Evolutionary conservation across 2,888 invertebrate genomes (phyloP), one percentile per base, ranked within the genome.

Genomic region (Athalia circularis): DNA sequence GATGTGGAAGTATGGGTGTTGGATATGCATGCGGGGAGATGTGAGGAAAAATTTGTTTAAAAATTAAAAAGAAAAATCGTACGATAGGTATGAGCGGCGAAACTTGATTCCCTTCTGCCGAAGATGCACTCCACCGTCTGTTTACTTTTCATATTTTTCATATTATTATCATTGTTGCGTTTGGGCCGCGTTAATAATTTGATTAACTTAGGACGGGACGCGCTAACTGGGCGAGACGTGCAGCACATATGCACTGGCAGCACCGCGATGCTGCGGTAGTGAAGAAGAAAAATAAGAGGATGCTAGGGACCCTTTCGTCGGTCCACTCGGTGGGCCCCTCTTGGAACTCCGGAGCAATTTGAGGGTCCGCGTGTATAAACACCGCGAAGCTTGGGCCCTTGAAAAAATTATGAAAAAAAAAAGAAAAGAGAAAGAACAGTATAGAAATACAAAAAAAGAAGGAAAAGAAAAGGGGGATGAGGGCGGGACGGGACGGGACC

Each of bases 301-400:
- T 47, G 43, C 62, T 47, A 64, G 75, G 62, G 75, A 64, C 61
- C 75, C 75, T 64, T 75, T 74, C 54, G 9, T 59, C 9, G 50
- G 29, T n/a, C 78, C 57, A 48, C 62, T 64, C 54, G 50, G 54
- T 11, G 15, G 13, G 54, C 45, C 29, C 54, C 62, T 70, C 52
- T 72, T 76, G 52, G 47, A 54, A 47, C 72, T 70, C n/a, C 75
- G 82, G 82, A 84, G 83, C 83, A 82, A 86, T 86, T 86, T 84
- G 81, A 83, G 82, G 83, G 82, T 80, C 72, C 78, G 80, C 79
- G 65, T 82, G 82, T 83, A 84, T 85, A 82, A 81, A 79, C 79
- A 72, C 70, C 79, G 67, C 65, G 61, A 50, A 67, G 75, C 59
- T 59, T 76, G 80, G 85, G 82, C 79, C 74, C 80, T 80, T 70